Evolutionary conservation across 1,140 invertebrate species (phyloP).

Genomic region (Spodoptera litura): DNA sequence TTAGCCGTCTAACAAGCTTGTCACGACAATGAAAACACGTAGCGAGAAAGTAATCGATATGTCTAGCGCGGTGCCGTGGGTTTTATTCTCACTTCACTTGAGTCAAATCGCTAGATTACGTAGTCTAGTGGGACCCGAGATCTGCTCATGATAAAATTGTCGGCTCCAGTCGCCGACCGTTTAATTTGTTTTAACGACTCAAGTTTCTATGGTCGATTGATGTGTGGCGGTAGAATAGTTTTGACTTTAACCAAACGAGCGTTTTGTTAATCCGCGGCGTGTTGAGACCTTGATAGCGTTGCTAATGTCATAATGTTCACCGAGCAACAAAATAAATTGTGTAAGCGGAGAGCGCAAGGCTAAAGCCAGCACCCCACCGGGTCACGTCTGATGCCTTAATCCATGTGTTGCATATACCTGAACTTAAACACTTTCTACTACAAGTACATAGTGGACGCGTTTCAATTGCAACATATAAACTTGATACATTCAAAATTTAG

Average conservation of each 20-base stretch:
- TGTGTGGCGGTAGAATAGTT: constrained; percentile 3
- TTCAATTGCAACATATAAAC: constrained; percentile 44
- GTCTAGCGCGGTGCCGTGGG: constrained; percentile 39
- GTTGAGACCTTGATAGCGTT: constrained; percentile 45
- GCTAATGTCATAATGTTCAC: constrained; percentile 30
- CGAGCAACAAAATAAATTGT: constrained; percentile 49
- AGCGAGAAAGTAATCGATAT: constrained; percentile 49
- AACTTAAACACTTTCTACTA: constrained; percentile 54
- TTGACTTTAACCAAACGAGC: not conserved
- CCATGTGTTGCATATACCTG: constrained; percentile 46
- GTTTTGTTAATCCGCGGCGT: constrained; percentile 37
- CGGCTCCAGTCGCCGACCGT: constrained; percentile 10
- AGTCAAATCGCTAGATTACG: constrained; percentile 26
- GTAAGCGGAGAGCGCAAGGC: constrained; percentile 49
- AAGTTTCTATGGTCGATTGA: constrained; percentile 17
- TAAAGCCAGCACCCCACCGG: not conserved
- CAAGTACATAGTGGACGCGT: constrained; percentile 39
- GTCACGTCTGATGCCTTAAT: constrained; percentile 55
- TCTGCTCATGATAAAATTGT: constrained; percentile 11
- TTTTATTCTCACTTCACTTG: constrained; percentile 41
- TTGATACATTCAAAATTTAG: constrained; percentile 20
- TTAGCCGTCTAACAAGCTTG: constrained; percentile 11
- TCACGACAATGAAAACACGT: constrained; percentile 45
- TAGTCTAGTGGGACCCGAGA: constrained; percentile 24
- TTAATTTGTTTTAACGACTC: constrained; percentile 29